Conservation (phyloP, 2,113 vertebrate species). For the Ovis canadensis region DNA sequence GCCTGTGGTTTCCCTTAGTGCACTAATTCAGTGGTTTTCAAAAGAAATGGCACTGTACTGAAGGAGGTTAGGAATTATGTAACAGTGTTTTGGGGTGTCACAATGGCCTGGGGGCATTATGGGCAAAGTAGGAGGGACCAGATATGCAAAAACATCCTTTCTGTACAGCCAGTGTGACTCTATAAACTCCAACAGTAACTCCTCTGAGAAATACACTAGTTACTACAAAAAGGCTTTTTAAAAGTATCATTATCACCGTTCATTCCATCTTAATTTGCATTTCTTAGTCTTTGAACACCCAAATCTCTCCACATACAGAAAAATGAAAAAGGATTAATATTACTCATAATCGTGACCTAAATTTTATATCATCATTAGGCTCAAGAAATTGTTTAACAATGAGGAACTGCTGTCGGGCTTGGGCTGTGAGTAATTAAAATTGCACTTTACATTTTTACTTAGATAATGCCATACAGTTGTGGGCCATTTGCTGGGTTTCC, state of each 20-base stretch:
- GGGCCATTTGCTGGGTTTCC: neutral
- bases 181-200: neutral
- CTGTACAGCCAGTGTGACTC: neutral
- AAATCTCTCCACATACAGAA: neutral
- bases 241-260: neutral
- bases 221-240: neutral
- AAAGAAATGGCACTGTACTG: neutral
- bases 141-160: neutral
- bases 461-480: neutral
- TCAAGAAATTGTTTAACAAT: conserved; percentile 13
- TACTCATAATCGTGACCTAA: conserved; percentile 51
- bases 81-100: neutral
- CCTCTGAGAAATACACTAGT: neutral
- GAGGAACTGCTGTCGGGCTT: neutral
- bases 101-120: too few relatives aligned
- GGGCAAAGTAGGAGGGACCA: neutral
- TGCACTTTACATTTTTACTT: neutral
- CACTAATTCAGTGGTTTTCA: neutral
- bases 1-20: neutral
- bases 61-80: neutral
- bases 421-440: neutral
- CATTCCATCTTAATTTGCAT: conserved; percentile 18
- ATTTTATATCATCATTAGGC: conserved; percentile 42
- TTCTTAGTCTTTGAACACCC: conserved; percentile 35
- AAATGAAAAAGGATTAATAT: conserved; percentile 35